Evolutionary conservation across 2,888 invertebrate genomes (phyloP), one percentile per base, ranked within the genome.

Genomic region (Norana najaformis): DNA sequence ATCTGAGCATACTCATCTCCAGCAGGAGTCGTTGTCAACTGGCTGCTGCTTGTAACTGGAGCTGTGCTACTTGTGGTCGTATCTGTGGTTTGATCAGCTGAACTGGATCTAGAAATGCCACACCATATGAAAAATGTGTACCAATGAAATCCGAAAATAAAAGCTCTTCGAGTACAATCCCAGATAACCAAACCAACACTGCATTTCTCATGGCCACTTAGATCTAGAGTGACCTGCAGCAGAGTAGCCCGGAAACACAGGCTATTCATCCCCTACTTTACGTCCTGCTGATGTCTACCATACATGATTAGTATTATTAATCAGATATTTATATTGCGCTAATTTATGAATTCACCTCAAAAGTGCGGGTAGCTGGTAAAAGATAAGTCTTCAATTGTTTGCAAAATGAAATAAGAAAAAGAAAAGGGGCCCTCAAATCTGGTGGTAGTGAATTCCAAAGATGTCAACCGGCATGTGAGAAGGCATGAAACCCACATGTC

Each of bases 1-100:
- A 85, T 8, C 85, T 37, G 35, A 20, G 85, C 16, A 85, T 85
- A 85, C 85, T 85, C 35, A 37, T 85, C 85, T 85, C 85, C 85
- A 35, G 85, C 34, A n/a, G 69, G 6, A 8, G 0, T 8, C 13
- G 69, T 69, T n/a, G 69, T 69, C 69, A n/a, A n/a, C n/a, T 69
- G 69, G n/a, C 69, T 13, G 69, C 69, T 69, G 69, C 11, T n/a
- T n/a, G 69, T 11, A 69, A 30, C 69, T 69, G 23, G 5, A 53
- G 30, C 11, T 30, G 53, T 23, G 23, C 30, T 69, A 13, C 69
- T 8, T n/a, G 69, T 69, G 69, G 69, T 69, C 11, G 69, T 69
- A 11, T 30, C n/a, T n/a, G 69, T 47, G 16, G 47, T 8, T 20
- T 16, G 47, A 47, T 20, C 47, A 47, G 47, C n/a, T n/a, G 69